These are phyloP conservation scores for Onychomys leucogaster DNA, from an alignment of 2,797 vertebrate species.

Conservation along the genomic window DNA sequence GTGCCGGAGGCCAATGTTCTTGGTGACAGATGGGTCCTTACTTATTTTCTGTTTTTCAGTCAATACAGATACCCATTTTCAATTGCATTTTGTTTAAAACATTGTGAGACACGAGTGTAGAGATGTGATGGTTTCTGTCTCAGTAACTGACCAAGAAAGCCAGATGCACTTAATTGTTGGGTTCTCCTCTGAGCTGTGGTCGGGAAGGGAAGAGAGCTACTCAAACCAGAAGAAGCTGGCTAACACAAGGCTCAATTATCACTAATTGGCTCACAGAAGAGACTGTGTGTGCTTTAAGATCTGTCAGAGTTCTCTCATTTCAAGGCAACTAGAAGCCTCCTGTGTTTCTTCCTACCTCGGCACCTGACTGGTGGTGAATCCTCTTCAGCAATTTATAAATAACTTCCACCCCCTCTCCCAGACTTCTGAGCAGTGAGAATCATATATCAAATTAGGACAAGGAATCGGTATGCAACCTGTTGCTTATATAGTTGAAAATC, in stretches of 20 bases:
- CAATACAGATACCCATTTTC: slow-evolving; percentile 7
- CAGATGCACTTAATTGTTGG: not conserved
- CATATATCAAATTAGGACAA: slow-evolving; percentile 41
- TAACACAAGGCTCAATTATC: slow-evolving; percentile 34
- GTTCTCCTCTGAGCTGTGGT: slow-evolving; percentile 5
- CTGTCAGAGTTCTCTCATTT: slow-evolving; percentile 9
- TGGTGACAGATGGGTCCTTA: not conserved
- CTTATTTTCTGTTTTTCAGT: slow-evolving; percentile 14
- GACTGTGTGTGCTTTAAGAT: not conserved
- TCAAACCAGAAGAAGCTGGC: not conserved
- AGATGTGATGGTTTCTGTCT: not conserved
- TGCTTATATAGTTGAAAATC: slow-evolving; percentile 46
- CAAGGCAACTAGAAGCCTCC: slow-evolving; percentile 21
- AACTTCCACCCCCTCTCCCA: slow-evolving; percentile 38
- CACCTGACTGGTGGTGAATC: not conserved
- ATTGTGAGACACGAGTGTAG: not conserved
- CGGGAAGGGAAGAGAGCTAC: not conserved
- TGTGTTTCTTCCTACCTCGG: slow-evolving; percentile 37
- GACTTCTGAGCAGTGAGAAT: slow-evolving; percentile 37
- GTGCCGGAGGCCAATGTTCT: not conserved
- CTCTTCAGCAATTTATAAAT: slow-evolving; percentile 51
- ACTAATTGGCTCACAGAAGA: slow-evolving; percentile 32
- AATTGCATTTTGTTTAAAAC: not conserved
- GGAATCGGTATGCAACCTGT: slow-evolving; percentile 57
- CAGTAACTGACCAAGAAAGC: slow-evolving; percentile 36